Evolutionary conservation across 2,888 invertebrate genomes (phyloP).

Genomic region (Lampropteryx suffumata): DNA sequence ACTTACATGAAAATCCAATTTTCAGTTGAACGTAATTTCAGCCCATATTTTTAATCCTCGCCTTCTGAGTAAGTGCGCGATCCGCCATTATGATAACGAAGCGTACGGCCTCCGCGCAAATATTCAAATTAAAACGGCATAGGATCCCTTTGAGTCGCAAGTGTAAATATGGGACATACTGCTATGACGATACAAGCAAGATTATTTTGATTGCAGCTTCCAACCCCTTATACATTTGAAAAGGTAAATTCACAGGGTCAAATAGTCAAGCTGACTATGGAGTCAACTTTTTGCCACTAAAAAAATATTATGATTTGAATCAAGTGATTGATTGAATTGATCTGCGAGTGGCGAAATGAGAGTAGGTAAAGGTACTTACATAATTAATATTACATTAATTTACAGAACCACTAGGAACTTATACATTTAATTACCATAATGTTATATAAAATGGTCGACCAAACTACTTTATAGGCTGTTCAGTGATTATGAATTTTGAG

Average conservation of each 20-base stretch:
- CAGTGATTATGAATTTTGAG: too few species aligned
- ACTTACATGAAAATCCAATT: conserved; percentile 19
- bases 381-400: too few species aligned
- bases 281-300: too few species aligned
- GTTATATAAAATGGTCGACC: too few species aligned
- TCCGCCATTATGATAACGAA: conserved; percentile 62
- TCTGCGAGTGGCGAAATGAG: too few species aligned
- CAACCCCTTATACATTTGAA: conserved; percentile 15
- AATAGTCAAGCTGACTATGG: too few species aligned
- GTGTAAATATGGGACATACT: conserved; percentile 43
- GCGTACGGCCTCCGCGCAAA: conserved; percentile 44
- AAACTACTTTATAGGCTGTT: too few species aligned
- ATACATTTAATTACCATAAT: too few species aligned
- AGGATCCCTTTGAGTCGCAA: conserved; percentile 50
- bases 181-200: conserved; percentile 24
- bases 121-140: conserved; percentile 67
- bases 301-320: too few species aligned
- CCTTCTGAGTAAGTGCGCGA: conserved; percentile 26
- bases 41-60: conserved; percentile 19
- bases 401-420: too few species aligned
- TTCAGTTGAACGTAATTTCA: conserved; percentile 19
- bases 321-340: too few species aligned
- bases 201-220: conserved; percentile 25
- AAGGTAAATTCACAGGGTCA: neutral
- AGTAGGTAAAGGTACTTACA: too few species aligned